Base-by-base conservation (phyloP, 2,888 invertebrate species). In the Galerucella calmariensis region DNA sequence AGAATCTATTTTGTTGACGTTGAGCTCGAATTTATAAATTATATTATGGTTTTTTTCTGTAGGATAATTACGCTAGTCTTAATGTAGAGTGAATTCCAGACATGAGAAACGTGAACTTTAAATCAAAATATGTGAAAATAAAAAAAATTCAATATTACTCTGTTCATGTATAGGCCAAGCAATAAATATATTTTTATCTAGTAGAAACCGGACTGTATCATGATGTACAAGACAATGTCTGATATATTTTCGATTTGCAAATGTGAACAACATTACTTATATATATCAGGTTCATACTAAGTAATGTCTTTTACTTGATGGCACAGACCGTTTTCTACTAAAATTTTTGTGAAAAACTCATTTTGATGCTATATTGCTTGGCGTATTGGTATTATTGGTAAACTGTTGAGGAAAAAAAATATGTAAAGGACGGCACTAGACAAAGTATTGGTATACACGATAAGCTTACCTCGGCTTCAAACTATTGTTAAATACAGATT, bases 61-160 rank as follows among this genome's bases (percentile, higher is more conserved):
- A 79, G 80, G 77, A 77, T 69, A 51, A 53, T 75, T 82, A 82
- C 81, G 81, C 83, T 83, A 83, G 83, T 84, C 83, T 81, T 75
- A 79, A 79, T 79, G 78, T 81, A 81, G 69, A 65, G 59, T 53
- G 65, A 68, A 65, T 75, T 75, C 72, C 75, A 72, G 69, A 72
- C 59, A 48, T 35, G 61, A 75, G 35, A 69, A 48, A 48, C 12
- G 27, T 44, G 35, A 59, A 71, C 16, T 46, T 53, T 27, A 62
- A 41, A 66, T 48, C 48, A 41, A 63, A 74, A 71, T 24, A 62
- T 1, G 20, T 20, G 20, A 67, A 71, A 67, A 67, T 53, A 24
- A 59, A 69, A 66, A 65, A 56, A 66, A 11, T 51, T 11, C 58
- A 63, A 70, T 16, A 16, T 56, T 70, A 48, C 53, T 56, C 16